phyloP scores from a whole-genome alignment of 2,113 vertebrate genomes.

The Sminthopsis crassicaudata region DNA sequence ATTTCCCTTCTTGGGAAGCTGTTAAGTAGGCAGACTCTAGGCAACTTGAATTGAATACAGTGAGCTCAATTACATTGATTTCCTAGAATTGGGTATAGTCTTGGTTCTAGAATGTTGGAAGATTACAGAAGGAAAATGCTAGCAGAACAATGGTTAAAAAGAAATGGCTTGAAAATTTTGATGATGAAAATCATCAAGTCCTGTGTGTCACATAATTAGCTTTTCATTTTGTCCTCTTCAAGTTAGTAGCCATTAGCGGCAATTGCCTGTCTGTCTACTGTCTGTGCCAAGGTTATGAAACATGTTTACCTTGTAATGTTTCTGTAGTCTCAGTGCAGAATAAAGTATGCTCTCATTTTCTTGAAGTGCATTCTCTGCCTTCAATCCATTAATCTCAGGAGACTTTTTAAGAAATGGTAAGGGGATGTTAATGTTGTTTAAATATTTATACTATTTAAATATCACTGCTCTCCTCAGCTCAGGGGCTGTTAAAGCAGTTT shows the following conservation, averaged over 20 bases:
- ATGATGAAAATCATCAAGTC: background rate
- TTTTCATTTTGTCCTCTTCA: slow-evolving; percentile 54
- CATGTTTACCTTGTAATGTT: background rate
- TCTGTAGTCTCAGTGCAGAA: slow-evolving; percentile 25
- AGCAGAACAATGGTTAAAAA: background rate
- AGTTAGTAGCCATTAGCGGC: slow-evolving; percentile 17
- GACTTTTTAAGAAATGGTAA: slow-evolving; percentile 47
- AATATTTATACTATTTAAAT: slow-evolving; percentile 67
- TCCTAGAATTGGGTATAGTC: background rate
- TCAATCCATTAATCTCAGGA: slow-evolving; percentile 47
- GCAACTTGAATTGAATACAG: background rate
- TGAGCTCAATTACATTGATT: slow-evolving; percentile 2
- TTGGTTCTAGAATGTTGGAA: background rate
- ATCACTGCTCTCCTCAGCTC: slow-evolving; percentile 28
- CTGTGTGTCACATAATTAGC: background rate
- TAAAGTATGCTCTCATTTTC: slow-evolving; percentile 15
- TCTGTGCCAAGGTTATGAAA: slow-evolving; percentile 41
- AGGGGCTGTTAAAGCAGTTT: background rate
- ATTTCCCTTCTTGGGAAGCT: background rate
- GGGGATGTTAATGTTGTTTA: slow-evolving; percentile 35
- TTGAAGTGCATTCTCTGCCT: slow-evolving; percentile 31
- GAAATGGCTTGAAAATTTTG: background rate
- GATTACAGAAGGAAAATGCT: background rate
- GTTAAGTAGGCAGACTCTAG: background rate
- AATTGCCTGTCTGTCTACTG: slow-evolving; percentile 20